Conservation (phyloP, 1,140 invertebrate genomes). For the Polypedilum vanderplanki region DNA sequence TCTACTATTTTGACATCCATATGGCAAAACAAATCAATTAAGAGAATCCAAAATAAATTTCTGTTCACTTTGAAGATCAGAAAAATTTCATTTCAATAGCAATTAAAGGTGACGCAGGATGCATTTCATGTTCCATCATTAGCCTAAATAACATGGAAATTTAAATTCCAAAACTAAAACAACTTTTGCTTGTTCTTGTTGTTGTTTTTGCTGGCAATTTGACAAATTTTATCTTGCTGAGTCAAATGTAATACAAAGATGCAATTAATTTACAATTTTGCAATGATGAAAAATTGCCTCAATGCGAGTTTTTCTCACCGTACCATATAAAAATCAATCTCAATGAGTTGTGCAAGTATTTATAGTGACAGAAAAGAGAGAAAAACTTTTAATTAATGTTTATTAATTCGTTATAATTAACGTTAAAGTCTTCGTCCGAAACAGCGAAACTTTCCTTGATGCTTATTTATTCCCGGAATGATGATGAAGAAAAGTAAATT, state of each 20-base stretch:
- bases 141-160: not conserved
- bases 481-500: not conserved
- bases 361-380: not conserved
- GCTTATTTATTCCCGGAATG: not conserved
- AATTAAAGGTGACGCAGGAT: not conserved
- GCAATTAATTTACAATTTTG: conserved; percentile 15
- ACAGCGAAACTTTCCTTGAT: not conserved
- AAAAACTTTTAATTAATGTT: conserved; percentile 24
- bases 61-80: too few relatives aligned
- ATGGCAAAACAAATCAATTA: too few relatives aligned
- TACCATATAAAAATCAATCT: conserved; percentile 19
- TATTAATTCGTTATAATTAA: conserved; percentile 29
- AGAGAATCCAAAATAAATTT: too few relatives aligned
- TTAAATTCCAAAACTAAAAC: not conserved
- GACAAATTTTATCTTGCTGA: too few relatives aligned
- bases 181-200: too few relatives aligned
- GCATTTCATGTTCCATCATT: conserved; percentile 3
- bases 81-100: too few relatives aligned
- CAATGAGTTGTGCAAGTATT: not conserved
- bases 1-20: too few relatives aligned
- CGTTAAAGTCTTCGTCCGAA: not conserved
- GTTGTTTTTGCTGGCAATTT: too few relatives aligned
- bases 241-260: not conserved
- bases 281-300: conserved; percentile 9
- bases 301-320: not conserved